Evolutionary conservation across 2,888 invertebrate genomes (phyloP), one percentile per base, ranked within the genome.

Genomic region (Dromius quadrimaculatus): DNA sequence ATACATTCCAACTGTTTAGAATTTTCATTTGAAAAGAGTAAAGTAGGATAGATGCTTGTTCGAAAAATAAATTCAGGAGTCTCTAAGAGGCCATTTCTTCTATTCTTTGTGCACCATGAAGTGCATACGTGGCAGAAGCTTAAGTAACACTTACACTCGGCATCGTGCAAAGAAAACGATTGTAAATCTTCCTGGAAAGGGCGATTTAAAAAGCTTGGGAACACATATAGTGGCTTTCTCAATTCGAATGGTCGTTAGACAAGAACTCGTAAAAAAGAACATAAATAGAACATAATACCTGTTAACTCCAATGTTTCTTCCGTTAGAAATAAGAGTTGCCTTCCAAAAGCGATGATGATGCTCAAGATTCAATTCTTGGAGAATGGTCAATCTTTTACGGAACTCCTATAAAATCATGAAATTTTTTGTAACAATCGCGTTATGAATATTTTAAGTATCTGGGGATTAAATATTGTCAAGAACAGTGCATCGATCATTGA

Each of bases 201-300:
- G 66, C 66, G 66, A 57, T 57, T 66, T 54, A 66, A 66, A 66
- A 66, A 66, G 66, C 54, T 66, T 36, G 63, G 66, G 57, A 66
- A 66, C 66, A 66, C 66, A 66, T 66, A 57, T 66, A 66, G 66
- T 54, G 66, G 66, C 41, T 66, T 66, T 66, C 50, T 57, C 54
- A 66, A 66, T 66, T 66, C 66, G 41, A 54, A 66, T 66, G 66
- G 66, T 57, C 66, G 57, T 66, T 66, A 66, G 57, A 66, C 38
- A 47, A 66, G 41, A 66, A 66, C 41, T 66, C 66, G 66, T 54
- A 66, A 54, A 57, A 57, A 66, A 66, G 54, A 54, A 54, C 66
- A 66, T 66, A 66, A 66, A 66, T 66, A 66, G 57, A 50, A 38
- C 54, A 59, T 59, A 20, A 15, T 17, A 36, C 28, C 17, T 57